These are phyloP conservation scores for Thalpophila matura DNA, from an alignment of 2,888 invertebrate genomes.

Conservation along the genomic window DNA sequence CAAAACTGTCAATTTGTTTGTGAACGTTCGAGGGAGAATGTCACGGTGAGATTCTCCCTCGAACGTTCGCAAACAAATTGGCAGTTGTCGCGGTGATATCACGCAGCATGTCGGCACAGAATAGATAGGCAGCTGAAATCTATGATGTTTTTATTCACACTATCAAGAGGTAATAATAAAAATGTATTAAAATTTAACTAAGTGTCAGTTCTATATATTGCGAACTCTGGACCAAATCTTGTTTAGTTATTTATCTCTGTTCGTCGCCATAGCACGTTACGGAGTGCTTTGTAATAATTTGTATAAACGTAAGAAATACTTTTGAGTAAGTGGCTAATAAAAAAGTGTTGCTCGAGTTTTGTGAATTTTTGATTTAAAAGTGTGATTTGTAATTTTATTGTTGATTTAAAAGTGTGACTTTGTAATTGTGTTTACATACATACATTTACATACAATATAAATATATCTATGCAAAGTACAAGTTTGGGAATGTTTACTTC, in stretches of 20 bases:
- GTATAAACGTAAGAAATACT: background rate
- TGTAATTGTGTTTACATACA: too few species aligned
- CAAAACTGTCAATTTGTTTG: too few species aligned
- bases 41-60: too few species aligned
- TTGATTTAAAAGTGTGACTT: too few species aligned
- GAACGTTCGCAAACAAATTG: too few species aligned
- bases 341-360: background rate
- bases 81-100: too few species aligned
- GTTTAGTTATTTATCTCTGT: constrained; percentile 17
- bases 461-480: too few species aligned
- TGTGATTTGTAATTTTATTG: background rate
- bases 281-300: background rate
- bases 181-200: constrained; percentile 11
- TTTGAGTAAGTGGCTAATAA: background rate
- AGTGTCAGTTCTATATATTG: constrained; percentile 29
- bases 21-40: too few species aligned
- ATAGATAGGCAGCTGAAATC: background rate
- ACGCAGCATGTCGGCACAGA: too few species aligned
- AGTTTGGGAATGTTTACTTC: too few species aligned
- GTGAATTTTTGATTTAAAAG: background rate
- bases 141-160: background rate
- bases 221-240: constrained; percentile 6
- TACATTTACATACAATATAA: too few species aligned
- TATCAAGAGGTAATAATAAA: background rate
- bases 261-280: background rate